Evolutionary conservation across 1,140 invertebrate genomes (phyloP).

Genomic region (Argopecten irradians): DNA sequence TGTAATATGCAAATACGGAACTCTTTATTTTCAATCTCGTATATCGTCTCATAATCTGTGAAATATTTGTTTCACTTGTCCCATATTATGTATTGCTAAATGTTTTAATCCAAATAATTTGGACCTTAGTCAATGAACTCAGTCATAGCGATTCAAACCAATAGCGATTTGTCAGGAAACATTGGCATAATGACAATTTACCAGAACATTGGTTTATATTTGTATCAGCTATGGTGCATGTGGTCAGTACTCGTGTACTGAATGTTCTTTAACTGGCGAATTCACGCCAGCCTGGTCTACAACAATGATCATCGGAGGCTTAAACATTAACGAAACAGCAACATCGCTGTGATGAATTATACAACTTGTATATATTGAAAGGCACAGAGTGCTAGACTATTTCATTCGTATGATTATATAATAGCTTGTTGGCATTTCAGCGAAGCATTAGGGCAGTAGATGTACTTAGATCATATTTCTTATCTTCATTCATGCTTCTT

Average conservation of each 20-base stretch:
- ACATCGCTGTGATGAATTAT: neutral
- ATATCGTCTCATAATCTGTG: neutral
- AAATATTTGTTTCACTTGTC: neutral
- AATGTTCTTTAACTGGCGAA: neutral
- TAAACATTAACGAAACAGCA: neutral
- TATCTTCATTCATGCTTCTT: slow-evolving; percentile 1
- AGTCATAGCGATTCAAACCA: neutral
- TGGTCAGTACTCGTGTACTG: neutral
- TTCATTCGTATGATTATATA: neutral
- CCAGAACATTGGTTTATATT: neutral
- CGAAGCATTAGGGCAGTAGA: slow-evolving; percentile 14
- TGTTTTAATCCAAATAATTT: neutral
- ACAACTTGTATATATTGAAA: neutral
- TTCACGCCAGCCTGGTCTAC: neutral
- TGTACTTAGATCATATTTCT: neutral
- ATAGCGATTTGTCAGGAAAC: neutral
- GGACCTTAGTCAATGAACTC: neutral
- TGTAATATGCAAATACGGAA: too few species aligned
- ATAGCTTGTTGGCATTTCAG: neutral
- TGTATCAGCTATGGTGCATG: neutral
- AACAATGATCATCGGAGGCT: neutral
- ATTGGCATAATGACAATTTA: neutral
- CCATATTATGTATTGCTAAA: neutral
- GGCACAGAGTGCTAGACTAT: neutral
- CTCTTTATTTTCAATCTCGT: neutral